These are phyloP conservation scores for Mohoua ochrocephala DNA, from an alignment of 2,113 vertebrate genomes.

Conservation along the genomic window DNA sequence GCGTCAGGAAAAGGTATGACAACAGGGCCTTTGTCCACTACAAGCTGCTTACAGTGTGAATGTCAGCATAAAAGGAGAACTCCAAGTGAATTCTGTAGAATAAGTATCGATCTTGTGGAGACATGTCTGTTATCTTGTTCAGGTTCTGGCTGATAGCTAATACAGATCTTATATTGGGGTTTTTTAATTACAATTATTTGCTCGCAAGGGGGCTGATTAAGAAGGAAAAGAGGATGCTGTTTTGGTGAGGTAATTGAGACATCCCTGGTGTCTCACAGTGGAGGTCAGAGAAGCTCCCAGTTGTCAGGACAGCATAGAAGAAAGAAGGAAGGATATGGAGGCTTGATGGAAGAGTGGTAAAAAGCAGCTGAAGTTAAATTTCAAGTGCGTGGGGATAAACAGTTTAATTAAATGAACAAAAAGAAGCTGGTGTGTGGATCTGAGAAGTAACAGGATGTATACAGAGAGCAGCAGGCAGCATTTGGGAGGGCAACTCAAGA, in stretches of 20 bases:
- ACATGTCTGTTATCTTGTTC: background rate
- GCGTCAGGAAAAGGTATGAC: background rate
- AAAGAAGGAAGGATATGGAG: background rate
- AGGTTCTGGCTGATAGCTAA: background rate
- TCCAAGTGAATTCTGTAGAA: background rate
- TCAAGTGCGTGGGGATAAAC: background rate
- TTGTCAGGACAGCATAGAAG: background rate
- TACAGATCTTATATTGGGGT: fast-evolving
- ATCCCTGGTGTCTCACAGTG: background rate
- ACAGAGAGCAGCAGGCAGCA: background rate
- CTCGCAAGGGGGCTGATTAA: background rate
- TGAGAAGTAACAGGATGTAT: background rate
- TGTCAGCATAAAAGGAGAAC: background rate
- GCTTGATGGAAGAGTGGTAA: background rate
- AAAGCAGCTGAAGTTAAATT: background rate
- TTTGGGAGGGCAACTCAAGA: background rate
- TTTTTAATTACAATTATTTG: background rate
- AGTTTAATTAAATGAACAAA: background rate
- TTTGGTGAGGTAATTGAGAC: background rate
- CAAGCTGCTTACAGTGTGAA: background rate
- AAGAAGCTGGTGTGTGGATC: background rate
- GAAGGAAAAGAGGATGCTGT: background rate
- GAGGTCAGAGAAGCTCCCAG: background rate
- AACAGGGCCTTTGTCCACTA: background rate
- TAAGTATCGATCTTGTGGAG: background rate